Conservation (phyloP, 2,888 invertebrate genomes). For the Tinea trinotella region DNA sequence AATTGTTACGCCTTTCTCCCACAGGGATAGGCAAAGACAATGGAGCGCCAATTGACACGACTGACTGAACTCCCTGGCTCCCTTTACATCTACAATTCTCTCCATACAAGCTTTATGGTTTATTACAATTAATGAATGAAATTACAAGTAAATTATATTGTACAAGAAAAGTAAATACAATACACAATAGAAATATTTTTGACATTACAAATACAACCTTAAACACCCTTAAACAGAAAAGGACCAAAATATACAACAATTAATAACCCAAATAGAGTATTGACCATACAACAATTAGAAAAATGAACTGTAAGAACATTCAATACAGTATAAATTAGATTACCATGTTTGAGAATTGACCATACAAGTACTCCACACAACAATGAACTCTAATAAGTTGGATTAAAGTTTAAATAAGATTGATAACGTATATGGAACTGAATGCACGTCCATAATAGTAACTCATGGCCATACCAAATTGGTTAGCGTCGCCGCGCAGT, state of each 20-base stretch:
- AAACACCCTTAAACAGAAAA: background rate
- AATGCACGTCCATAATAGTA: background rate
- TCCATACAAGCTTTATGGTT: too few relatives aligned
- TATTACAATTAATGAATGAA: too few relatives aligned
- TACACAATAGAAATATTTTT: background rate
- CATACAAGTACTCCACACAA: too few relatives aligned
- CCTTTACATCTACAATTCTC: too few relatives aligned
- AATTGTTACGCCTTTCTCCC: too few relatives aligned
- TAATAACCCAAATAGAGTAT: background rate
- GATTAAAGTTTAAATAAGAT: background rate
- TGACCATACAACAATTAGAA: background rate
- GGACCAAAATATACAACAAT: background rate
- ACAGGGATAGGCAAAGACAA: too few relatives aligned
- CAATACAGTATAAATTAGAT: too few relatives aligned
- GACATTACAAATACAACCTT: background rate
- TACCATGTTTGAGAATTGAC: too few relatives aligned
- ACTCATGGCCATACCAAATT: constrained; percentile 5
- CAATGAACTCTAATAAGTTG: too few relatives aligned
- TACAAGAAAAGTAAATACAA: background rate
- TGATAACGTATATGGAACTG: background rate
- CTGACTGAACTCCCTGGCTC: too few relatives aligned
- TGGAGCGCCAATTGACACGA: too few relatives aligned
- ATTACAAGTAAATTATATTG: too few relatives aligned
- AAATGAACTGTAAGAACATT: background rate
- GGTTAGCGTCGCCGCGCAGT: constrained; percentile 3